Conservation (phyloP, 1,140 invertebrate genomes). For the Batillaria attramentaria region DNA sequence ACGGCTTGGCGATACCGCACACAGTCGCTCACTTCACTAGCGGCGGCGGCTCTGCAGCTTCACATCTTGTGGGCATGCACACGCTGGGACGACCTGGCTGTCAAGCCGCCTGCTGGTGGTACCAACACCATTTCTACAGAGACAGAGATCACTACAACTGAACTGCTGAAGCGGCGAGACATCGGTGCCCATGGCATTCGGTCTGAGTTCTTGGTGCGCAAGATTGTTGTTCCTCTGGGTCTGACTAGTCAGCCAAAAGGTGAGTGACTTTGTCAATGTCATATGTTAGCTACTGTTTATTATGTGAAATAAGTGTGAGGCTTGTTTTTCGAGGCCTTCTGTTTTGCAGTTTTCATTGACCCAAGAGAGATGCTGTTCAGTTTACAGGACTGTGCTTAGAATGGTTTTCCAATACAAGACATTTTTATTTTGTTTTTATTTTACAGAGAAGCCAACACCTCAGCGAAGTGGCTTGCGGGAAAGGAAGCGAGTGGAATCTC, state of each 20-base stretch:
- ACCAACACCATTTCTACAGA: constrained; percentile 97
- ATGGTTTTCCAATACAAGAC: no score
- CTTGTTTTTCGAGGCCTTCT: no score
- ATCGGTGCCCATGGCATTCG: constrained; percentile 89
- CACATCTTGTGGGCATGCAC: constrained; percentile 92
- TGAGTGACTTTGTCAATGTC: constrained; percentile 73
- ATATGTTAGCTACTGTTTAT: no score
- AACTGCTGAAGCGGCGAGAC: constrained; percentile 91
- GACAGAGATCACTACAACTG: constrained; percentile 94
- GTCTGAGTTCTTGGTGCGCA: constrained; percentile 92
- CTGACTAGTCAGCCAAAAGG: constrained; percentile 91
- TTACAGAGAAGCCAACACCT: constrained; percentile 90
- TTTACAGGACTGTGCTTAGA: no score
- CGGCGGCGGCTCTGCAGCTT: constrained; percentile 89
- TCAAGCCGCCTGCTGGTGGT: constrained; percentile 83
- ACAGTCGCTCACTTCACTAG: constrained; percentile 84
- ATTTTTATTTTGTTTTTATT: no score
- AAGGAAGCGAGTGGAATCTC: constrained; percentile 80
- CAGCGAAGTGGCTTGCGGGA: constrained; percentile 88
- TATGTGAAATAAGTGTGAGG: no score
- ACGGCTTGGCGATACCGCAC: constrained; percentile 96
- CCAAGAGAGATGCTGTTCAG: not conserved
- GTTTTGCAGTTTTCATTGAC: not conserved
- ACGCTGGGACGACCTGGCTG: constrained; percentile 94
- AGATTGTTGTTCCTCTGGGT: constrained; percentile 95